These are phyloP conservation scores for Anguilla megastoma DNA, from an alignment of 2,797 vertebrate genomes.

Conservation along the genomic window DNA sequence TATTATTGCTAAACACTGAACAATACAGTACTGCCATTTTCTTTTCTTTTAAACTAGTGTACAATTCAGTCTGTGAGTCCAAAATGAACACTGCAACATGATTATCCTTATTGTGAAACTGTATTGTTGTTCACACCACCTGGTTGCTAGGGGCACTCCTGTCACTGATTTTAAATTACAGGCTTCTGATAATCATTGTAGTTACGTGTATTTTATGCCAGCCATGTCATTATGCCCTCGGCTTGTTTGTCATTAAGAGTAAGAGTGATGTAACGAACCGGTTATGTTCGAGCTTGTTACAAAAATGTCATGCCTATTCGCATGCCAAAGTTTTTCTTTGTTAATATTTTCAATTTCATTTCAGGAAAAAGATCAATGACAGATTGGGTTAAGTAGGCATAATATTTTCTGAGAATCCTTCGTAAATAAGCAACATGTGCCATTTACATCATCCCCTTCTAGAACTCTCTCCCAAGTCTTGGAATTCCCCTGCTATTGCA, in stretches of 20 bases:
- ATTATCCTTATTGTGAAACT: not conserved
- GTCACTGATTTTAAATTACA: slow-evolving; percentile 39
- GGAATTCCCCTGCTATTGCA: not conserved
- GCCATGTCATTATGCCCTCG: slow-evolving; percentile 42
- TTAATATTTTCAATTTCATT: not conserved
- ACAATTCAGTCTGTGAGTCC: not conserved
- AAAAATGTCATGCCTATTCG: not conserved
- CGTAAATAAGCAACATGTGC: not conserved
- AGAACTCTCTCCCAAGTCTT: not conserved
- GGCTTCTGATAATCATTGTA: slow-evolving; percentile 30
- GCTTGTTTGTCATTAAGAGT: slow-evolving; percentile 39
- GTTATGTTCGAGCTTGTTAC: slow-evolving; percentile 35
- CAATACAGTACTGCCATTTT: not conserved
- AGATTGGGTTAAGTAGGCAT: not conserved
- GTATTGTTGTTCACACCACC: not conserved
- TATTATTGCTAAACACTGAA: slow-evolving; percentile 3
- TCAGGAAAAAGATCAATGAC: not conserved
- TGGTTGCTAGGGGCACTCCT: not conserved
- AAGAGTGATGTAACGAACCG: slow-evolving; percentile 34
- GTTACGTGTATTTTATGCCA: slow-evolving; percentile 33
- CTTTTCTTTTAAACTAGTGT: not conserved
- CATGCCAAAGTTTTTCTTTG: not conserved
- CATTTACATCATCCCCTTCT: not conserved
- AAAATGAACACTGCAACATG: slow-evolving; percentile 4
- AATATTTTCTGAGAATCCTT: not conserved